Evolutionary conservation across 2,113 vertebrate species (phyloP).

Genomic region (Gorsachius goisagi): DNA sequence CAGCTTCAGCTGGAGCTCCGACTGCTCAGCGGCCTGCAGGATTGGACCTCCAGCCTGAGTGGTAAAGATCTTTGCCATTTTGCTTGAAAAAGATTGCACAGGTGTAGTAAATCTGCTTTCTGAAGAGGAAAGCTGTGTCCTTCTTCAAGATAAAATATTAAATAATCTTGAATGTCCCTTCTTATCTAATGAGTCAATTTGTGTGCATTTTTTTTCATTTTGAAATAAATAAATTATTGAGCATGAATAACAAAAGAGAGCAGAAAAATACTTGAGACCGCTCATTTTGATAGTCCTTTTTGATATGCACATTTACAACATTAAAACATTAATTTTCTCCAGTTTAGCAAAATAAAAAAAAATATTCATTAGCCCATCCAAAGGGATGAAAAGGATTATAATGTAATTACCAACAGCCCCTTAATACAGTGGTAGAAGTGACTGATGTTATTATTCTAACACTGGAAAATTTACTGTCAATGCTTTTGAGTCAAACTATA

Average conservation of each 20-base stretch:
- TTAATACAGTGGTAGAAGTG: neutral
- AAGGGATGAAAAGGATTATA: neutral
- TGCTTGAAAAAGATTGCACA: neutral
- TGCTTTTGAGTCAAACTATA: neutral
- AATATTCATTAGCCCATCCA: neutral
- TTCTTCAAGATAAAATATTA: neutral
- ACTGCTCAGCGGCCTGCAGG: neutral
- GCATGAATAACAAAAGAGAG: neutral
- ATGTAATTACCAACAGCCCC: neutral
- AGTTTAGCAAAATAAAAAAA: neutral
- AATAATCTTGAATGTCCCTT: neutral
- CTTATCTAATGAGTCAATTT: neutral
- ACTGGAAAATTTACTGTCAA: neutral
- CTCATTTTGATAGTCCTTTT: neutral
- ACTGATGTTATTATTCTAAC: neutral
- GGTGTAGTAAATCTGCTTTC: neutral
- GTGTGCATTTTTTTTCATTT: neutral
- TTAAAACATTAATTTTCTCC: neutral
- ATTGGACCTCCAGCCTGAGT: neutral
- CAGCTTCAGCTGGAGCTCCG: neutral
- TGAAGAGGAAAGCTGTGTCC: neutral
- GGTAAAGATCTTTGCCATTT: neutral
- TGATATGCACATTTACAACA: neutral
- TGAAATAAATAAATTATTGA: neutral
- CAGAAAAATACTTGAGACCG: neutral